Evolutionary conservation across 2,797 vertebrate genomes (phyloP), one percentile per base, ranked within the genome.

Genomic region (Phylloscopus collybita): DNA sequence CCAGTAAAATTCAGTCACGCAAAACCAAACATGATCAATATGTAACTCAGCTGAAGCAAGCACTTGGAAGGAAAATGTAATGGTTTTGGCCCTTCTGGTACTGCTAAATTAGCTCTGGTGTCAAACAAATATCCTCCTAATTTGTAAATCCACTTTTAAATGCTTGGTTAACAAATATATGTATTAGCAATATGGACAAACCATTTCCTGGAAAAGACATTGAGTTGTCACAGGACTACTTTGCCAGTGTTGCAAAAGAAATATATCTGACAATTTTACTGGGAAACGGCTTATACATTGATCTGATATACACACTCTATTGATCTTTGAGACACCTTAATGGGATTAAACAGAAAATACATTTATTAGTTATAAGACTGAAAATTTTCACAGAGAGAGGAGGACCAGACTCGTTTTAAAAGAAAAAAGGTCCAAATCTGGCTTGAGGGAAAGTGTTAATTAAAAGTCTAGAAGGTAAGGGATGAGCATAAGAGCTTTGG

Each of bases 121-220:
- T 82, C 57, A 91, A 86, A 93, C 44, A 49, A 86, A 17, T 32
- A 32, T 56, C 56, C 61, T 60, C 22, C 19, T 60, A 50, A 76
- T 72, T 75, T 74, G 8, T 53, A 62, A 69, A 81, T 62, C 32
- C 29, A 17, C 13, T 81, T 86, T 40, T 59, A 72, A 70, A 54
- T 30, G 44, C 64, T 75, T 84, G 54, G 80, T 62, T 88, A 92
- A 78, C 66, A 95, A 79, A 90, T 57, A 61, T 9, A 61, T 75
- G 17, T 44, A 34, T 57, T 93, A 92, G 25, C 1, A 1, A n/a
- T 81, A 78, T 20, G 4, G 26, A 62, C 26, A 49, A 30, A 16
- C 27, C 22, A 32, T 79, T 92, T 95, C 88, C 87, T 95, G 85
- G 85, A 91, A 93, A 44, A 84, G 32, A 12, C 49, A 30, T 30